Percentiles rank a stretch among this genome's conserved stretches.
Conservation (phyloP, 2,113 vertebrate genomes). For the Tetraodon nigroviridis region DNA sequence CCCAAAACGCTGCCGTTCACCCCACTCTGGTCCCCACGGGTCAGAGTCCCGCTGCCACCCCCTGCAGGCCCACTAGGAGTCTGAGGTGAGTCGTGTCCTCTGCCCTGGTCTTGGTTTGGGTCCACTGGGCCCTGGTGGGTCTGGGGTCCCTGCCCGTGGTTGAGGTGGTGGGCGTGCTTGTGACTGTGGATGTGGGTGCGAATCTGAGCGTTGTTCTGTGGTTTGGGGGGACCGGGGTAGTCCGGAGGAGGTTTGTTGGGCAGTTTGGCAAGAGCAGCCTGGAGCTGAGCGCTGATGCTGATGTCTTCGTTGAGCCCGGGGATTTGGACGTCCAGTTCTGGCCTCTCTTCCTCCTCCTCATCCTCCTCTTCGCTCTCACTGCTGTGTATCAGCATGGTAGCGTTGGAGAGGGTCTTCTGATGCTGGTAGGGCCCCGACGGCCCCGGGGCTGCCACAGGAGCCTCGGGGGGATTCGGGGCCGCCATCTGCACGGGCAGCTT, state of each 20-base stretch:
- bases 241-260: constrained; percentile 94
- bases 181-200: constrained; percentile 62
- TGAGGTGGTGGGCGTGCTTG: constrained; percentile 69
- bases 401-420: constrained; percentile 90
- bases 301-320: constrained; percentile 83
- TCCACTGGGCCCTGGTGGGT: constrained; percentile 70
- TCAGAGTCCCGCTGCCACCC: constrained; percentile 67
- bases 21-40: constrained; percentile 79
- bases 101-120: constrained; percentile 62
- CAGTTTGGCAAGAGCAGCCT: constrained; percentile 90
- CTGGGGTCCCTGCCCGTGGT: constrained; percentile 67
- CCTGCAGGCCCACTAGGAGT: constrained; percentile 43
- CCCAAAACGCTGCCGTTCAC: constrained; percentile 84
- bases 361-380: constrained; percentile 89
- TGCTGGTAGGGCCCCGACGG: constrained; percentile 77
- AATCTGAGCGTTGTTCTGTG: constrained; percentile 76
- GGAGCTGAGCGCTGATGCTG: constrained; percentile 88
- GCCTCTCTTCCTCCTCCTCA: constrained; percentile 73
- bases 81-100: constrained; percentile 66
- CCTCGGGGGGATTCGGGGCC: constrained; percentile 68
- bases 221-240: constrained; percentile 87
- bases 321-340: constrained; percentile 78
- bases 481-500: constrained; percentile 57
- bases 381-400: constrained; percentile 96
- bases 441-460: constrained; percentile 37